Percentiles rank a stretch among this genome's conserved stretches.
Conservation (phyloP, 2,797 vertebrate species). For the Enoplosus armatus region DNA sequence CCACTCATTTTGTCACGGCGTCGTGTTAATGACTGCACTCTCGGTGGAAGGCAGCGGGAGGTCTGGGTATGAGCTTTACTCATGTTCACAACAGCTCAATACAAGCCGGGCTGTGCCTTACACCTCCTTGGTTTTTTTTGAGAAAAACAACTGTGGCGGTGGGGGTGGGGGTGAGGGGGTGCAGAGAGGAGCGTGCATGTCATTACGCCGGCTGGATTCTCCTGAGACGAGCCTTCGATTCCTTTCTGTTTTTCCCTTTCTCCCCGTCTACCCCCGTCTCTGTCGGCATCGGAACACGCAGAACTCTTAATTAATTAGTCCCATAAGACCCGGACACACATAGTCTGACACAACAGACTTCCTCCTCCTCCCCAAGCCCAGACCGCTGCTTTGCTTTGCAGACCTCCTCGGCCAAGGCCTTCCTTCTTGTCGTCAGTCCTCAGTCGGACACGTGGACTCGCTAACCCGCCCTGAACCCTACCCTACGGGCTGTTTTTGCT, state of each 20-base stretch:
- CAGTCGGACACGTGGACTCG: not conserved
- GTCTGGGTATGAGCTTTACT: conserved; percentile 17
- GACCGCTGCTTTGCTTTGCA: conserved; percentile 40
- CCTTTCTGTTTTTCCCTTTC: conserved; percentile 37
- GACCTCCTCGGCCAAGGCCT: conserved; percentile 15
- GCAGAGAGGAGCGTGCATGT: conserved; percentile 21
- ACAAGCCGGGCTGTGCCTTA: not conserved
- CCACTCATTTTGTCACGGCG: conserved; percentile 51
- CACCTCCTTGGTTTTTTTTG: too few relatives aligned
- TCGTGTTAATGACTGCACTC: conserved; percentile 49
- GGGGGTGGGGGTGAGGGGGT: conserved; percentile 24
- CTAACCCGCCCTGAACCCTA: conserved; percentile 1
- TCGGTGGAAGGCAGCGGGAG: conserved; percentile 22
- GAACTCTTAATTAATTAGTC: conserved; percentile 73
- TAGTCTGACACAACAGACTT: conserved; percentile 53
- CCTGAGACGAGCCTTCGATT: conserved; percentile 34
- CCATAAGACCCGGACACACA: conserved; percentile 53
- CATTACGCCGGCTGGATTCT: conserved; percentile 43
- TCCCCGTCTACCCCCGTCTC: conserved; percentile 32
- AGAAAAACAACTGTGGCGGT: conserved; percentile 41
- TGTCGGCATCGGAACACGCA: conserved; percentile 53
- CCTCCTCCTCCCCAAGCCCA: conserved; percentile 25
- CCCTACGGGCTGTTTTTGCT: not conserved
- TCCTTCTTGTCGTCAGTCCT: not conserved
- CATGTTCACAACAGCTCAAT: conserved; percentile 42